phyloP scores from a whole-genome alignment of 2,888 invertebrate species.

The Troglohyphantes excavatus region DNA sequence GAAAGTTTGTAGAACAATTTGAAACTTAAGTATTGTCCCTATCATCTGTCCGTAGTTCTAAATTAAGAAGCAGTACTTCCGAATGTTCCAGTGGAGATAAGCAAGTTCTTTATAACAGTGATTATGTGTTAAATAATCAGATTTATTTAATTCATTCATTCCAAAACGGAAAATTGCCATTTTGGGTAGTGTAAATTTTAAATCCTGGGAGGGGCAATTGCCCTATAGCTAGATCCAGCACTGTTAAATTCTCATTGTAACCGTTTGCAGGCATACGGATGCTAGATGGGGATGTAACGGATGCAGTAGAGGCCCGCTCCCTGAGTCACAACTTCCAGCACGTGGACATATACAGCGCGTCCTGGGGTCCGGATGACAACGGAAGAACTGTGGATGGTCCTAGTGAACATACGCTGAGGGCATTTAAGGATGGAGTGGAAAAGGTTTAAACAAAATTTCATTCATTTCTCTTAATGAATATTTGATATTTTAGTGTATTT shows the following conservation, averaged over 20 bases:
- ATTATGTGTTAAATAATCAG: too few species aligned
- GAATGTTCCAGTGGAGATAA: too few species aligned
- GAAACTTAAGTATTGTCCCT: too few species aligned
- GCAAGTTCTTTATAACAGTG: too few species aligned
- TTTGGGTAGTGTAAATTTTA: neutral
- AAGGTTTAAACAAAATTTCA: constrained; percentile 51
- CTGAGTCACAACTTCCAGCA: constrained; percentile 96
- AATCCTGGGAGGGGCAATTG: too few species aligned
- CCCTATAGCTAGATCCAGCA: too few species aligned
- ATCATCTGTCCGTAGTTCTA: too few species aligned
- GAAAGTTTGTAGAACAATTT: too few species aligned
- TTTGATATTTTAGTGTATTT: neutral
- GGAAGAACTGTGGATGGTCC: constrained; percentile 99
- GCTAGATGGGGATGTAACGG: constrained; percentile 99
- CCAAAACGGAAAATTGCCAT: neutral
- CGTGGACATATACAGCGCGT: constrained; percentile 98
- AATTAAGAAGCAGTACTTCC: too few species aligned
- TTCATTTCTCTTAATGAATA: neutral
- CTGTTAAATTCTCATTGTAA: too few species aligned
- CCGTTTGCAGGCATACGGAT: constrained; percentile 91
- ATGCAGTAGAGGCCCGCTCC: constrained; percentile 98
- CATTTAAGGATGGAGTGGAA: constrained; percentile 95
- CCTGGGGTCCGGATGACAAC: constrained; percentile 96
- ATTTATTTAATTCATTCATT: constrained; percentile 60
- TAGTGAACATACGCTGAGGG: constrained; percentile 95